Evolutionary conservation across 2,113 vertebrate species (phyloP).

Genomic region (Istiophorus platypterus): DNA sequence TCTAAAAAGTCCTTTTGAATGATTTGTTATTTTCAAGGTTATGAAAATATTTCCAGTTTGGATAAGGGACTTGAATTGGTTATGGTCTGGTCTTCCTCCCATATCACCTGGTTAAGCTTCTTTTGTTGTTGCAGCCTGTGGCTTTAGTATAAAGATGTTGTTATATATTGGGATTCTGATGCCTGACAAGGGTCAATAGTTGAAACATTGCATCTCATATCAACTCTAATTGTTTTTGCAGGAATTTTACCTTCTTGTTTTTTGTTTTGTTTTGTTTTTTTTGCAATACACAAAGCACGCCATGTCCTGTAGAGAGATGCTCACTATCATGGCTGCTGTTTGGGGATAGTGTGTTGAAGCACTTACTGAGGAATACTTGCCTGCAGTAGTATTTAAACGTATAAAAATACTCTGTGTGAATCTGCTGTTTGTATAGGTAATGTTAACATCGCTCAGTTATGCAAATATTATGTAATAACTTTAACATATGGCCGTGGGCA

Average conservation of each 20-base stretch:
- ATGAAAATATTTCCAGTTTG: not conserved
- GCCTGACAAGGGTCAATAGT: not conserved
- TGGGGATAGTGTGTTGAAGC: not conserved
- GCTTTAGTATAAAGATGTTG: too few relatives aligned
- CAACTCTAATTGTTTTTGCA: not conserved
- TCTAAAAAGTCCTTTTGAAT: not conserved
- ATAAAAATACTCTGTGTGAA: not conserved
- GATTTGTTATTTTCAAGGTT: not conserved
- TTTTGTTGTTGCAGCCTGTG: not conserved
- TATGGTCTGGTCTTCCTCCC: not conserved
- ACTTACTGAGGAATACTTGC: not conserved
- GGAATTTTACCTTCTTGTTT: not conserved
- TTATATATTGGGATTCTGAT: not conserved
- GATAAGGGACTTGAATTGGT: not conserved
- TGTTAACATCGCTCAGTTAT: constrained; percentile 33
- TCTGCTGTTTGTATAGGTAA: constrained; percentile 28
- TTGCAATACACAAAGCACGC: not conserved
- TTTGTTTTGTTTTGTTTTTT: too few relatives aligned
- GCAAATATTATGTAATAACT: constrained; percentile 52
- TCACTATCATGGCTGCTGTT: not conserved
- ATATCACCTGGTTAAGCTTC: not conserved
- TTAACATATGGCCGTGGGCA: constrained; percentile 48
- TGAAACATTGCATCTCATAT: not conserved
- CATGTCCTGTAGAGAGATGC: not conserved
- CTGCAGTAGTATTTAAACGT: not conserved